Conservation (phyloP, 2,113 vertebrate genomes). For the Mixornis gularis region DNA sequence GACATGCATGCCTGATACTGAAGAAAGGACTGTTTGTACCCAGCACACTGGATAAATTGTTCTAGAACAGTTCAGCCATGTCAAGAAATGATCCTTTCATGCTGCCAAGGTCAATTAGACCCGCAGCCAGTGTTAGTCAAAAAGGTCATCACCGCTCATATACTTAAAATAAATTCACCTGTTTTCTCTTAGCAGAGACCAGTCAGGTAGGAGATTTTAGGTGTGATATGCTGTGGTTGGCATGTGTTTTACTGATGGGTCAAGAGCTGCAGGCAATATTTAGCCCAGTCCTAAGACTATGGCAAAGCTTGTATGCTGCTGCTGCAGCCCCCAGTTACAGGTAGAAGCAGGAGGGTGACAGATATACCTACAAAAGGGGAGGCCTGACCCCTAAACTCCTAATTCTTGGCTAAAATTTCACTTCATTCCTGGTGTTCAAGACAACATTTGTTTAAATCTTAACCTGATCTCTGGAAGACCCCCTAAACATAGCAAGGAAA, state of each 20-base stretch:
- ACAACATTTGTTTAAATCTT: not conserved
- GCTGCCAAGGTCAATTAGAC: conserved; percentile 64
- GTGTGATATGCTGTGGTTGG: not conserved
- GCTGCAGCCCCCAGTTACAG: not conserved
- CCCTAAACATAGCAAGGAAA: not conserved
- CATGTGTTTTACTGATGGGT: not conserved
- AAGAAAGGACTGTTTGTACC: conserved; percentile 73
- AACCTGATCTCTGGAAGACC: not conserved
- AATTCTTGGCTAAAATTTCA: not conserved
- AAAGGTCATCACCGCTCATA: not conserved
- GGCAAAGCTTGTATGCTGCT: not conserved
- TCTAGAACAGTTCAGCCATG: conserved; percentile 69
- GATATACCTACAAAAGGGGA: not conserved
- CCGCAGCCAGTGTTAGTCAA: not conserved
- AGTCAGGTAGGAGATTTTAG: not conserved
- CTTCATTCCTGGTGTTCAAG: not conserved
- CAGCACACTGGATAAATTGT: conserved; percentile 62
- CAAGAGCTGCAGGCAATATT: not conserved
- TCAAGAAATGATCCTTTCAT: conserved; percentile 60
- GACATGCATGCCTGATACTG: conserved; percentile 57
- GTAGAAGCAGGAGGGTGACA: not conserved
- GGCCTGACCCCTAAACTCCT: not conserved
- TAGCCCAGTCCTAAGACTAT: not conserved
- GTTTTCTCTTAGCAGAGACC: not conserved
- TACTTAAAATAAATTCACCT: not conserved